Conservation (phyloP, 2,797 vertebrate species). For the Ctenopoma kingsleyae region DNA sequence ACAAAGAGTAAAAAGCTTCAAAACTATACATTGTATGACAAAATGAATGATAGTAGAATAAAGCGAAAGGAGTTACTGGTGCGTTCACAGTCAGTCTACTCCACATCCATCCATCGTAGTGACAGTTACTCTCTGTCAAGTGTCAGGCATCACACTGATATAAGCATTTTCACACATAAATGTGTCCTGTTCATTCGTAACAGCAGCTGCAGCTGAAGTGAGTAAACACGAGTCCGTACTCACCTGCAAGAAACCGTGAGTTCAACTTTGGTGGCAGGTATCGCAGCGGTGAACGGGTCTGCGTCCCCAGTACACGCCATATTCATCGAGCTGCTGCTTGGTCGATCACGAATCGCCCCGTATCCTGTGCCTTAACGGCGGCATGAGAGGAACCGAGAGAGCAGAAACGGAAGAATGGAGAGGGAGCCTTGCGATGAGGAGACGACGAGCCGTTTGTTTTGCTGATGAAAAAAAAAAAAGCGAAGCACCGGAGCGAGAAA, state of each 20-base stretch:
- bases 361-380: slow-evolving; percentile 58
- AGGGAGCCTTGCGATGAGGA: background rate
- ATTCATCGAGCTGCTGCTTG: slow-evolving; percentile 79
- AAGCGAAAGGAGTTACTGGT: background rate
- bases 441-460: background rate
- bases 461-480: slow-evolving; percentile 9
- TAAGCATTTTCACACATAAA: background rate
- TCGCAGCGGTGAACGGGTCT: slow-evolving; percentile 90
- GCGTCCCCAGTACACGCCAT: slow-evolving; percentile 92
- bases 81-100: slow-evolving; percentile 10
- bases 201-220: background rate
- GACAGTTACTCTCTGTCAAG: background rate
- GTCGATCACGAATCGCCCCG: slow-evolving; percentile 46
- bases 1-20: background rate
- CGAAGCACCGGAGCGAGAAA: slow-evolving; percentile 21
- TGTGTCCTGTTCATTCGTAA: background rate
- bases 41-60: background rate
- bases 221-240: slow-evolving; percentile 59
- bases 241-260: slow-evolving; percentile 95
- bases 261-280: slow-evolving; percentile 98
- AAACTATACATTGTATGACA: rapidly evolving
- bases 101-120: background rate
- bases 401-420: no score
- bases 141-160: background rate
- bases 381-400: slow-evolving; percentile 53